These are phyloP conservation scores for Lanius ludovicianus DNA, from an alignment of 2,113 vertebrate species.

Conservation along the genomic window DNA sequence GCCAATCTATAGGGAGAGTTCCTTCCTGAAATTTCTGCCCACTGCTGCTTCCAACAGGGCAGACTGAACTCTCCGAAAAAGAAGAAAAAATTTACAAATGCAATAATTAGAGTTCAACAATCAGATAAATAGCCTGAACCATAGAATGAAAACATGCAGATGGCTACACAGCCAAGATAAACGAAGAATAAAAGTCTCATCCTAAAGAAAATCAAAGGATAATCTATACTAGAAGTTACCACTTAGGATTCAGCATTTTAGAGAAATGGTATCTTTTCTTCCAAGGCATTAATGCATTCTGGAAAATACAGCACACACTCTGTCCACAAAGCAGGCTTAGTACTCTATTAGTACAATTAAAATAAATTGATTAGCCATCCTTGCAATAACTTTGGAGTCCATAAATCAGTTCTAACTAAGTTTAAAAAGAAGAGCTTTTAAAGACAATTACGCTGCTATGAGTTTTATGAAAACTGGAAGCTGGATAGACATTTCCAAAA, in stretches of 20 bases:
- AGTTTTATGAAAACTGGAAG: background rate
- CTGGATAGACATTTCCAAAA: background rate
- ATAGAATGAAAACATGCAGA: background rate
- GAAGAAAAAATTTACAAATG: background rate
- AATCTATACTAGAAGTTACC: background rate
- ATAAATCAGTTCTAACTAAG: background rate
- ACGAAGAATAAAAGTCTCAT: background rate
- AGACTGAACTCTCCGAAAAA: background rate
- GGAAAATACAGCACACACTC: rapidly evolving
- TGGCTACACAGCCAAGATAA: background rate
- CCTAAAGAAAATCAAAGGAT: background rate
- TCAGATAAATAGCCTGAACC: background rate
- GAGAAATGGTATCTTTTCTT: background rate
- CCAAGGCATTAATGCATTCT: background rate
- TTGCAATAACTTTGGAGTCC: background rate
- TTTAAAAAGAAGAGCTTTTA: background rate
- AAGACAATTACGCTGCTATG: background rate
- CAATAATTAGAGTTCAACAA: background rate
- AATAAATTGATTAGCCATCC: background rate
- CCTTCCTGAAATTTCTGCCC: background rate
- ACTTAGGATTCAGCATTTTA: background rate
- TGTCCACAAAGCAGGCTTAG: background rate
- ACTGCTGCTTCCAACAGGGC: background rate
- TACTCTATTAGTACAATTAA: background rate
- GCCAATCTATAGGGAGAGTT: background rate